Base-by-base conservation (phyloP, 2,113 vertebrate species). In the Excalfactoria chinensis region DNA sequence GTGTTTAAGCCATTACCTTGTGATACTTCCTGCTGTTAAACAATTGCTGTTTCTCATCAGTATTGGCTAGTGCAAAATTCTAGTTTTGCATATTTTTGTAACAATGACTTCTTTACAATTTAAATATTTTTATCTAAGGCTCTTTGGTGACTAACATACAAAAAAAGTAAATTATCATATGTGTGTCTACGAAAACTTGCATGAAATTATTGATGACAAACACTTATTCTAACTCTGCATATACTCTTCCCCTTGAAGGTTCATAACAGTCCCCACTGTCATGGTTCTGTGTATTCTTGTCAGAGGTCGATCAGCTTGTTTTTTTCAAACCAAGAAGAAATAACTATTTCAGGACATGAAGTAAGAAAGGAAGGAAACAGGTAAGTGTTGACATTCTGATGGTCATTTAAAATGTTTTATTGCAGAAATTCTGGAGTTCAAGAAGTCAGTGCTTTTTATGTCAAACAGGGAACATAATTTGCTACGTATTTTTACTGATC, bases 261-360 rank as follows among this genome's bases (percentile, higher is more conserved):
- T 93, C 99, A 99, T 94, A 99, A 99, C 96, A 99, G 98, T 83
- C 98, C 98, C 92, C 97, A 96, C 26, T 99, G 99, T 95, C 95
- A 97, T 0, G 98, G 98, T 66, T 99, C 98, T 6, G 98, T 99
- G 76, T 99, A 99, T 94, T 98, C 96, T 67, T 99, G 99, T 95
- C 97, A 97, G 79, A 98, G 99, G 81, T 98, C 99, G 7, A 91
- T 99, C 96, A 99, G 99, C 93, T 97, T 99, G 88, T 99, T 99
- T 96, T 99, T 99, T 97, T 98, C 98, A 95, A 99, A 98, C 77
- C 99, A 99, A 95, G 98, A 99, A 18, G 98, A 99, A 98, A 99
- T 99, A 96, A 97, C 95, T 90, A 99, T 99, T 97, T 98, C 98
- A 89, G 98, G 98, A 79, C 99, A 99, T 94, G 98, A 98, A 97